A percentile compares a stretch with the other conserved stretches of the same genome.
Conservation (phyloP, 2,797 vertebrate species). For the Crypturellus tataupa region DNA sequence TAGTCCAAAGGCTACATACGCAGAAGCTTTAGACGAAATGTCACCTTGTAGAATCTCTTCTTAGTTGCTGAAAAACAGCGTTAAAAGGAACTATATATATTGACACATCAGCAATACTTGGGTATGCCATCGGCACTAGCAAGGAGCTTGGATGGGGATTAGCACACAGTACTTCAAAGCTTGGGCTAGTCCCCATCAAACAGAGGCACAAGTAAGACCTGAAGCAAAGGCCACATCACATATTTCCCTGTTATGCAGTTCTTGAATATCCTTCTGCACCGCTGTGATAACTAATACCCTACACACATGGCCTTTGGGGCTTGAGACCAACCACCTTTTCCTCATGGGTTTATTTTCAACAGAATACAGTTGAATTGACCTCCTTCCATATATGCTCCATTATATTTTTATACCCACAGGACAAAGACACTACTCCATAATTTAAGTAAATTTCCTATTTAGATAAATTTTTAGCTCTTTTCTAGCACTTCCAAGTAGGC, state of each 20-base stretch:
- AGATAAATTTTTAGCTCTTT: not conserved
- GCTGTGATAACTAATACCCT: not conserved
- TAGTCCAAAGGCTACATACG: slow-evolving; percentile 32
- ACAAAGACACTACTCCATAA: not conserved
- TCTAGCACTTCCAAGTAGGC: not conserved
- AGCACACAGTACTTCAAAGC: not conserved
- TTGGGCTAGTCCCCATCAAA: not conserved
- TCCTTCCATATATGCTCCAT: not conserved
- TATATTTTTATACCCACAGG: not conserved
- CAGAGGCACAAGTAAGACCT: not conserved
- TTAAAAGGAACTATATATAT: not conserved
- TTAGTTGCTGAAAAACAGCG: not conserved
- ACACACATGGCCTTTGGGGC: not conserved
- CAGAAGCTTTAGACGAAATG: slow-evolving; percentile 11
- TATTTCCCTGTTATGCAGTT: rapidly evolving
- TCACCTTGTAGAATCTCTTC: not conserved
- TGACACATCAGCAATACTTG: not conserved
- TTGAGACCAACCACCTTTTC: not conserved
- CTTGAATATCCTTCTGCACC: not conserved
- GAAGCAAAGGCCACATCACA: rapidly evolving
- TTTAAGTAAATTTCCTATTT: not conserved
- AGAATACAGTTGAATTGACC: not conserved
- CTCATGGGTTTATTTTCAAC: not conserved
- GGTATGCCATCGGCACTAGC: not conserved
- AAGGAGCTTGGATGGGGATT: not conserved